Conservation (phyloP, 2,888 invertebrate species). For the Epinotia brunnichana region DNA sequence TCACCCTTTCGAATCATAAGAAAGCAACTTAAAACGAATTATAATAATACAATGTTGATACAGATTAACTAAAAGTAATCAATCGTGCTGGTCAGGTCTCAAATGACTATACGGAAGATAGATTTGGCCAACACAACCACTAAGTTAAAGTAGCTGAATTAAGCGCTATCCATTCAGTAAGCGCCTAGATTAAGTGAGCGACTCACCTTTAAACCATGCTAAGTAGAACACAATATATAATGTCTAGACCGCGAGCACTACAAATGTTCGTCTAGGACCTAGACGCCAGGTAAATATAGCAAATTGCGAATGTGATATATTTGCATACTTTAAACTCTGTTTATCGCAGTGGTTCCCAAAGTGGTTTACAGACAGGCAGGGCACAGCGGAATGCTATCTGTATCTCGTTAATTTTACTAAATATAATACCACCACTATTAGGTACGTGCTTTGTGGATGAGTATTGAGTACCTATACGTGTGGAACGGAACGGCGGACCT, state of each 20-base stretch:
- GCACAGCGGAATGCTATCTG: no score
- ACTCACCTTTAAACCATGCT: slow-evolving; percentile 3
- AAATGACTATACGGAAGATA: neutral
- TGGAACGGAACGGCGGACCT: no score
- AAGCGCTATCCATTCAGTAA: neutral
- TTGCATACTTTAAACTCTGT: neutral
- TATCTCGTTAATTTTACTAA: no score
- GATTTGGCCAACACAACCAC: neutral
- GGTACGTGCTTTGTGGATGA: no score
- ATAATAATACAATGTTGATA: neutral
- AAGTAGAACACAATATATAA: slow-evolving; percentile 5
- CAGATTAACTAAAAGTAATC: neutral
- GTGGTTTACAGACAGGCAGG: no score
- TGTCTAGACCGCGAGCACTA: slow-evolving; percentile 13
- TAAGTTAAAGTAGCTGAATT: neutral
- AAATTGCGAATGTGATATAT: neutral
- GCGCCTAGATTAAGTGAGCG: slow-evolving; percentile 7
- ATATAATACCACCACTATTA: no score
- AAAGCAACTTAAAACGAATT: neutral
- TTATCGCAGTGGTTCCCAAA: neutral
- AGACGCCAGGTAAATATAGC: neutral
- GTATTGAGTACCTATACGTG: no score
- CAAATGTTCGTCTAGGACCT: neutral
- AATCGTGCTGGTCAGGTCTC: neutral
- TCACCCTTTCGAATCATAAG: neutral